A percentile compares a stretch with the other conserved stretches of the same genome.
phyloP scores from a whole-genome alignment of 2,888 invertebrate genomes.

The Drepanosiphum platanoidis region DNA sequence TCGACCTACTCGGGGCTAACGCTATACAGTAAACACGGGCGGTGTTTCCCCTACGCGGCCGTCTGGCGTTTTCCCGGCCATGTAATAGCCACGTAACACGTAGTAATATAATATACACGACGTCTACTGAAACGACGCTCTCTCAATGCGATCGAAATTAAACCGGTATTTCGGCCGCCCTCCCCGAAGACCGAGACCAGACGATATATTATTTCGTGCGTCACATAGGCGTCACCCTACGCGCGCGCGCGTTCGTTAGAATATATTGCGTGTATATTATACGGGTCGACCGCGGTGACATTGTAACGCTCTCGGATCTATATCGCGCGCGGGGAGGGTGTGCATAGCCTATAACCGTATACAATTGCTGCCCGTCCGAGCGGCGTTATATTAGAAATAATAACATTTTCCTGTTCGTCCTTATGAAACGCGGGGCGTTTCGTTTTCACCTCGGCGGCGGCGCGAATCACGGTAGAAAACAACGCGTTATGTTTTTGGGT shows the following conservation, averaged over 20 bases:
- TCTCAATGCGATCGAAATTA: conserved; percentile 3
- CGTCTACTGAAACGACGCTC: conserved; percentile 2
- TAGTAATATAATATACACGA: no score
- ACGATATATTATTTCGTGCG: conserved; percentile 8
- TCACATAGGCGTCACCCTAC: conserved; percentile 1
- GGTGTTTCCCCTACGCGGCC: no score
- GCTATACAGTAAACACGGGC: no score
- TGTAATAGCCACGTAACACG: no score
- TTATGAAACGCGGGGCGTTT: no score
- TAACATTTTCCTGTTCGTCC: not conserved
- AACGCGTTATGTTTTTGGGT: no score
- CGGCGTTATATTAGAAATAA: conserved; percentile 14
- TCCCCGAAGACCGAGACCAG: not conserved
- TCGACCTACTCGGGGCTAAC: no score
- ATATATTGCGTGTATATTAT: not conserved
- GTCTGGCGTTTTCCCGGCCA: no score
- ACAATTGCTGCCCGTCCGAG: conserved; percentile 24
- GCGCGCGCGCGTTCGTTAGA: not conserved
- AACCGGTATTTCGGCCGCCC: conserved; percentile 28
- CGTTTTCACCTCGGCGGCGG: no score
- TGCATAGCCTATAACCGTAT: no score
- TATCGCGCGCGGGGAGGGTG: conserved; percentile 24
- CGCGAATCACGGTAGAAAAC: no score
- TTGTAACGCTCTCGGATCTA: conserved; percentile 36
- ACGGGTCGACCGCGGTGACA: conserved; percentile 35